Base-by-base conservation (phyloP, 2,797 vertebrate species). In the Paedocypris micromegethes region DNA sequence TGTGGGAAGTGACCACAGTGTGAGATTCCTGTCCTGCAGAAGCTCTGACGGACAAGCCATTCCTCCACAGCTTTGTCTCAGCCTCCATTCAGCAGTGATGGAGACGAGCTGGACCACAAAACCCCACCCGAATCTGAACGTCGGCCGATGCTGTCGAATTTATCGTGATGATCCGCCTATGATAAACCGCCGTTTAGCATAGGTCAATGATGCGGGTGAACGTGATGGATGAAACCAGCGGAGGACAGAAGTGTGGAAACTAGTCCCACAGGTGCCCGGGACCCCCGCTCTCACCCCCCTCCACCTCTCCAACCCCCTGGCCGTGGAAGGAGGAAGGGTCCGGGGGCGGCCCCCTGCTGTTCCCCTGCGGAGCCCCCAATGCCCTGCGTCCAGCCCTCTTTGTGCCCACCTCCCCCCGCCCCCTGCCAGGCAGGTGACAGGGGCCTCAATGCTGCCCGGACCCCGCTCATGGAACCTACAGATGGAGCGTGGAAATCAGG, bases 361-460 rank as follows among this genome's bases (percentile, higher is more conserved):
- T 87, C 87, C 86, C 86, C 88, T 93, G 89, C 89, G 88, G 92
- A 95, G 92, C 93, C 91, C 91, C 83, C 83, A 87, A 78, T 88
- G 85, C 84, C 86, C 87, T 85, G 81, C 85, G 45, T 86, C 84
- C 85, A 84, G 87, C 86, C 86, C 82, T 86, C 79, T 88, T 88
- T 88, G 86, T 89, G 79, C 81, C 83, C 84, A 79, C 79, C 67
- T 59, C 66, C 83, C 66, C 87, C 83, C 85, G 84, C 71, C 87
- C 92, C 95, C 94, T 93, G 93, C 94, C 91, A 93, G 94, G 96
- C 96, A 98, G 96, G 96, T 98, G 96, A 97, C 96, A 96, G 86
- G 90, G 86, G 90, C 89, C 91, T 97, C 93, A 97, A 96, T 94
- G 91, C 90, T 83, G 87, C 87, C 91, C 86, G 90, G 87, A 91